A percentile compares a stretch with the other conserved stretches of the same genome.
Conservation (phyloP, 2,888 invertebrate genomes). For the Axea sp. region DNA sequence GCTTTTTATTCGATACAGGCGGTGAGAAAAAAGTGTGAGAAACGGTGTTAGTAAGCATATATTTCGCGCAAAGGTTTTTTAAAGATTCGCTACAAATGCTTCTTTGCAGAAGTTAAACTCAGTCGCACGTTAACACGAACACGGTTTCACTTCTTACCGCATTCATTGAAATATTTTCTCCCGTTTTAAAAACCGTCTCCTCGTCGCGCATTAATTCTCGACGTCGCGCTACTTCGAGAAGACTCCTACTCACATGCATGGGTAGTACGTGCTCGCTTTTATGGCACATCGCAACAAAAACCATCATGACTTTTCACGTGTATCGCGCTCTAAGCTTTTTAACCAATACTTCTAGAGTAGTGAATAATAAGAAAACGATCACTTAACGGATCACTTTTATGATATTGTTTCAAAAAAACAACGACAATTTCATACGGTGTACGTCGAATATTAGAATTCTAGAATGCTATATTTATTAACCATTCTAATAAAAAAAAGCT, state of each 20-base stretch:
- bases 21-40: too few species aligned
- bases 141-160: slow-evolving; percentile 59
- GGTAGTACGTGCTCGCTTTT: slow-evolving; percentile 27
- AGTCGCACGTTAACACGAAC: slow-evolving; percentile 57
- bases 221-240: slow-evolving; percentile 9
- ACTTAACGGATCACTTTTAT: slow-evolving; percentile 6
- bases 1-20: neutral
- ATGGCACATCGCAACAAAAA: slow-evolving; percentile 15
- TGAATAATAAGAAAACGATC: too few species aligned
- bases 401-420: too few species aligned
- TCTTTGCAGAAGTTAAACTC: slow-evolving; percentile 53
- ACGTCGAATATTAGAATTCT: too few species aligned
- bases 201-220: slow-evolving; percentile 17
- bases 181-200: slow-evolving; percentile 32
- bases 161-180: slow-evolving; percentile 50
- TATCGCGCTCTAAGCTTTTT: slow-evolving; percentile 2
- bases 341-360: slow-evolving; percentile 7
- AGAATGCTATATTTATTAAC: too few species aligned
- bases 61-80: slow-evolving; percentile 26
- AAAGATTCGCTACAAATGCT: slow-evolving; percentile 43
- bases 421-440: too few species aligned
- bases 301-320: neutral
- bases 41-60: slow-evolving; percentile 8
- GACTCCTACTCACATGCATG: neutral
- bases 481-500: too few species aligned